Base-by-base conservation (phyloP, 2,888 invertebrate species). In the Melanostoma scalare region DNA sequence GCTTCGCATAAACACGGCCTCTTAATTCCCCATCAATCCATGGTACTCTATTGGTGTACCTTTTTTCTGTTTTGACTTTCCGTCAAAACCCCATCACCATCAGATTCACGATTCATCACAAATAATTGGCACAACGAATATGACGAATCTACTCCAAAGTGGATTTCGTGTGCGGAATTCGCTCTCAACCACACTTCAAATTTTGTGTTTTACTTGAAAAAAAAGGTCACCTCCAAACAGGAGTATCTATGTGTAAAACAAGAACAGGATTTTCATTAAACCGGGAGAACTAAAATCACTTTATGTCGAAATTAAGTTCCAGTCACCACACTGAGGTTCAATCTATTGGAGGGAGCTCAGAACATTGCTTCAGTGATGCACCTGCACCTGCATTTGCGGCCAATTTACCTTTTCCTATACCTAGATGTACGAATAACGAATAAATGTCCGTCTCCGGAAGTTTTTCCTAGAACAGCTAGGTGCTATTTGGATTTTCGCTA, bases 371-470 rank as follows among this genome's bases (percentile, higher is more conserved):
- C 50, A 46, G 52, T 53, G 78, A 50, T 78, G 78, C 68, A n/a
- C n/a, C n/a, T 73, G 63, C 60, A 69, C 73, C 71, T 79, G 65
- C 61, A 65, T 84, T 84, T 75, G 84, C 50, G 79, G 79, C 79
- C 84, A 79, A 84, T 79, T 75, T 79, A 75, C 84, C 75, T 75
- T 63, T 63, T 82, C 82, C 82, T 78, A 74, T 56, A 77, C 40
- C 46, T 10, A 52, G 40, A 42, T 10, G 35, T 52, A 50, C 52
- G 42, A 20, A 20, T 20, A 20, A 35, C 71, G 38, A 50, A 50
- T 38, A 63, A 50, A 6, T 50, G 58, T 56, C 68, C 48, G 68
- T 74, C 68, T 73, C 82, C 73, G 82, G 82, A 82, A 73, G 73
- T 73, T 30, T 58, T 36, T 55, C 36, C 61, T 36, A 38, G 48